Conservation (phyloP, 2,797 vertebrate species). For the Ibycter americanus region DNA sequence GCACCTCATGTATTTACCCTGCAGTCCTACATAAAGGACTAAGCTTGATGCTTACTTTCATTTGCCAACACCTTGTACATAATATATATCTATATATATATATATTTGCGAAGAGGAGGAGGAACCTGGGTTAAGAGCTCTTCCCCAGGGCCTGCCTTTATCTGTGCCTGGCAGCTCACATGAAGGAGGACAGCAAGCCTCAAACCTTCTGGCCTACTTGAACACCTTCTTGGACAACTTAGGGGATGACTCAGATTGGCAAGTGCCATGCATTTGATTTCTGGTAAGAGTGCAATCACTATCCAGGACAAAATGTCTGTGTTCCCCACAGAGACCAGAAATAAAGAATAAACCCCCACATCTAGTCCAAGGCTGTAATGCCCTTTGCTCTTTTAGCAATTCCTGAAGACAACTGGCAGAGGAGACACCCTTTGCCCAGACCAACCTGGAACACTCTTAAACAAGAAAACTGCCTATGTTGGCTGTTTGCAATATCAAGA, state of each 20-base stretch:
- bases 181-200: background rate
- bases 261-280: background rate
- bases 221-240: background rate
- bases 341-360: background rate
- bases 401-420: background rate
- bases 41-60: background rate
- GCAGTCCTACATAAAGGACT: background rate
- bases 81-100: background rate
- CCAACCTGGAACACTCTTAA: background rate
- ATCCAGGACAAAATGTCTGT: background rate
- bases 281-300: background rate
- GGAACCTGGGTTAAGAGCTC: background rate
- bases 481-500: background rate
- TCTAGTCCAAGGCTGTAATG: background rate
- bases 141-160: background rate
- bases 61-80: background rate
- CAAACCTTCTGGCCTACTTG: background rate
- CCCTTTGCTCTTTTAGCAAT: background rate
- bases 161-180: background rate
- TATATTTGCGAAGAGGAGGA: background rate
- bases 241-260: background rate
- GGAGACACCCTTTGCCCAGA: background rate
- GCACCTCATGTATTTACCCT: background rate
- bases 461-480: background rate
- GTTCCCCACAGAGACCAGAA: background rate